These are phyloP conservation scores for Asteroscopus sphinx DNA, from an alignment of 2,888 invertebrate species.

Conservation along the genomic window DNA sequence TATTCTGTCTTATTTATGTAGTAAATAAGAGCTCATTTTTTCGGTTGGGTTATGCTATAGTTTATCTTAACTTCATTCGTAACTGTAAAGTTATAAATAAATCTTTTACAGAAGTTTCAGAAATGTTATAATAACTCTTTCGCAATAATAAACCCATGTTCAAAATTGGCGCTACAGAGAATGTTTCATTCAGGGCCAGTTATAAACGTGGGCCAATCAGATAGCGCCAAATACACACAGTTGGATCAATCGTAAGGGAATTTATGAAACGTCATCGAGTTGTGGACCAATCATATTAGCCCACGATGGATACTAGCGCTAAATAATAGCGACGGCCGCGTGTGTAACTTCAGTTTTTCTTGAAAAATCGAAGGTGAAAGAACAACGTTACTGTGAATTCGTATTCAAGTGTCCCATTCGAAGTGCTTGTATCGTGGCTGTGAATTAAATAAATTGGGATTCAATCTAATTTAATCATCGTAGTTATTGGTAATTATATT, in stretches of 20 bases:
- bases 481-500: constrained; percentile 69
- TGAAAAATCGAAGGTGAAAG: constrained; percentile 79
- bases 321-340: constrained; percentile 86
- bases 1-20: neutral
- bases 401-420: constrained; percentile 67
- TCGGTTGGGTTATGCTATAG: neutral
- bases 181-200: constrained; percentile 69
- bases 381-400: constrained; percentile 68
- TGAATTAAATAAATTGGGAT: constrained; percentile 63
- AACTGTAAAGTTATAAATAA: neutral
- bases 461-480: constrained; percentile 55
- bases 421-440: constrained; percentile 80
- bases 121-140: constrained; percentile 33
- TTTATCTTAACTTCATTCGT: constrained; percentile 12
- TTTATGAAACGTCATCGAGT: constrained; percentile 81
- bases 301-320: constrained; percentile 91
- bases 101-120: constrained; percentile 14
- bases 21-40: neutral
- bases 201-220: constrained; percentile 92
- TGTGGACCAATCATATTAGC: constrained; percentile 85
- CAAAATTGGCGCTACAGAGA: constrained; percentile 74
- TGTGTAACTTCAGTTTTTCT: constrained; percentile 84
- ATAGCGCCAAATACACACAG: constrained; percentile 88
- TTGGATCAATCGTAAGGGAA: constrained; percentile 80
- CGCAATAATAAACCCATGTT: constrained; percentile 50